Conservation (phyloP, 1,140 invertebrate genomes). For the Drosophila nigromelanica region DNA sequence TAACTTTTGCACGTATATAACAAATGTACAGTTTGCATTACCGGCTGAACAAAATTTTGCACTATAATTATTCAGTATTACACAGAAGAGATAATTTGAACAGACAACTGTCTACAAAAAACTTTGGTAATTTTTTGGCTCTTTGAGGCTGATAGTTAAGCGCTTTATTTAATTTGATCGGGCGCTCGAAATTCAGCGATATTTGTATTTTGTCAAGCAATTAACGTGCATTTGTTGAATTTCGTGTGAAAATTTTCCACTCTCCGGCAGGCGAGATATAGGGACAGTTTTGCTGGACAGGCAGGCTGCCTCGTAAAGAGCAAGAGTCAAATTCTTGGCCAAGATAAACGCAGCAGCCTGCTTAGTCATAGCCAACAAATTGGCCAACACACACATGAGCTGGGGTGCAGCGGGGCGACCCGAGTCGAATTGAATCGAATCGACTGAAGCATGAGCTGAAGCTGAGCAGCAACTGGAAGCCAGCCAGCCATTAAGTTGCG, state of each 20-base stretch:
- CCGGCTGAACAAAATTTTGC: too few relatives aligned
- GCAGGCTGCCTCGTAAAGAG: constrained; percentile 48
- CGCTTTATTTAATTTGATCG: constrained; percentile 33
- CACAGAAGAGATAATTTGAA: neutral
- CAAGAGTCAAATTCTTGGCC: constrained; percentile 73
- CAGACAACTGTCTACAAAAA: neutral
- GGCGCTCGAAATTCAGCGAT: constrained; percentile 23
- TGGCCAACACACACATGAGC: constrained; percentile 39
- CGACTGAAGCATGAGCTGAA: neutral
- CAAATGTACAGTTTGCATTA: too few relatives aligned
- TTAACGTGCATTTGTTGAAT: constrained; percentile 69
- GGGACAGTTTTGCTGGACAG: constrained; percentile 15
- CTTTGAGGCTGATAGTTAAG: neutral
- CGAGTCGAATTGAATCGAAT: constrained; percentile 23
- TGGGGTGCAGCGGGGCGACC: neutral
- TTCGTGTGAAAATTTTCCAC: constrained; percentile 79
- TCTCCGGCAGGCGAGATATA: neutral
- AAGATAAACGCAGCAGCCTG: constrained; percentile 57
- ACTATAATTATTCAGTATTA: too few relatives aligned
- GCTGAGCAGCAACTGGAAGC: constrained; percentile 35
- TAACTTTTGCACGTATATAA: too few relatives aligned
- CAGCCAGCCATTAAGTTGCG: constrained; percentile 61
- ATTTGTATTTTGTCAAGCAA: constrained; percentile 69
- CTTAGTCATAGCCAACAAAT: constrained; percentile 66
- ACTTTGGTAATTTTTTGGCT: constrained; percentile 4